A percentile compares a stretch with the other conserved stretches of the same genome.
Conservation (phyloP, 2,113 vertebrate species). For the Hippocampus barbouri region DNA sequence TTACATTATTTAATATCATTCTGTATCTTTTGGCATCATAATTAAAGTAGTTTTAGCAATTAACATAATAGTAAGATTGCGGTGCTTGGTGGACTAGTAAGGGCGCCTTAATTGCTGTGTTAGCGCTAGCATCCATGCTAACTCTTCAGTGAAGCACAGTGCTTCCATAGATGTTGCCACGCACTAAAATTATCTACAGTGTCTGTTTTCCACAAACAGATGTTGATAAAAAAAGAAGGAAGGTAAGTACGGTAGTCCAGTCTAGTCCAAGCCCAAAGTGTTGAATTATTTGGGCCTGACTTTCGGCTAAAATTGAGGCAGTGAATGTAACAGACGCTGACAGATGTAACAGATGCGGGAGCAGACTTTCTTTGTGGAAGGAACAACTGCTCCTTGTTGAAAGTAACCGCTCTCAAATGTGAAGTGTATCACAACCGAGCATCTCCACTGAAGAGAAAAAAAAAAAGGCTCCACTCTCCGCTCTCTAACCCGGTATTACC, state of each 20-base stretch:
- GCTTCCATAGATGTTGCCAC: too few species aligned
- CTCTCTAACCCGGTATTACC: background rate
- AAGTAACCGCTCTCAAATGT: background rate
- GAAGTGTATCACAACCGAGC: constrained; percentile 13
- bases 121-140: too few species aligned
- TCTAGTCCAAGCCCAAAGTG: too few species aligned
- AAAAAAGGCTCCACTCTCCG: constrained; percentile 27
- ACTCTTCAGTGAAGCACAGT: too few species aligned
- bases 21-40: too few species aligned
- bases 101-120: too few species aligned
- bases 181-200: too few species aligned
- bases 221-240: background rate
- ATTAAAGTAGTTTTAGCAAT: too few species aligned
- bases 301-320: background rate
- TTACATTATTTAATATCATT: too few species aligned
- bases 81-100: too few species aligned
- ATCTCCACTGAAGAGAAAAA: constrained; percentile 13
- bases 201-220: too few species aligned
- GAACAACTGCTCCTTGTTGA: background rate
- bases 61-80: too few species aligned
- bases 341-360: background rate
- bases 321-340: background rate
- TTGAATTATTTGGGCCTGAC: background rate
- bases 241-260: background rate
- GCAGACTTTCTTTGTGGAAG: background rate